These are phyloP conservation scores for Fulmarus glacialis DNA, from an alignment of 2,113 vertebrate species.

Conservation along the genomic window DNA sequence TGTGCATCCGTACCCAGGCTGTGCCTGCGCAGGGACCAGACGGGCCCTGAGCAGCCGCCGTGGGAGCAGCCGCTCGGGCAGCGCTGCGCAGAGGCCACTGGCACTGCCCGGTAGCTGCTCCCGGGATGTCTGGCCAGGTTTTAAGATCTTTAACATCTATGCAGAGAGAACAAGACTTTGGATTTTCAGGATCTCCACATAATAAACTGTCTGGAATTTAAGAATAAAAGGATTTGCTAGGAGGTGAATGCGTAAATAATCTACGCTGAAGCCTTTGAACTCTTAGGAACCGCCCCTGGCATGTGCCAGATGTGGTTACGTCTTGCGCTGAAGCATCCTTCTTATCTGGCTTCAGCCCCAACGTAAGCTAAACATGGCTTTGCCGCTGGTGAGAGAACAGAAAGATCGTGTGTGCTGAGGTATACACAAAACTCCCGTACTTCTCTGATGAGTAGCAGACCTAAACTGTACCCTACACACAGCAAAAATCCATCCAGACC, in stretches of 20 bases:
- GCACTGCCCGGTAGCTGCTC: background rate
- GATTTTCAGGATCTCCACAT: background rate
- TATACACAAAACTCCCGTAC: background rate
- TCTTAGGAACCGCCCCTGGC: slow-evolving; percentile 21
- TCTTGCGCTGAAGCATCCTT: background rate
- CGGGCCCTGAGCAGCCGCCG: rapidly evolving
- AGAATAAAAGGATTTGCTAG: slow-evolving; percentile 46
- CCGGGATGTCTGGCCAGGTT: background rate
- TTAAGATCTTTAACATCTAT: background rate
- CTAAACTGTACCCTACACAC: background rate
- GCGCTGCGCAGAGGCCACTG: background rate
- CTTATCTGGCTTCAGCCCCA: background rate
- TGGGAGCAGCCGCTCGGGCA: background rate
- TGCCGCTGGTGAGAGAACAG: background rate
- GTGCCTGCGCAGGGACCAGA: background rate
- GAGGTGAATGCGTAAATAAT: slow-evolving; percentile 42
- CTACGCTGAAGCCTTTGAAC: slow-evolving; percentile 40
- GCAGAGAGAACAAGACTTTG: background rate
- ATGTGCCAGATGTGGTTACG: slow-evolving; percentile 25
- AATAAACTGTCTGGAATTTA: slow-evolving; percentile 35
- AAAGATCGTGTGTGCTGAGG: background rate
- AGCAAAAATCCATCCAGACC: background rate
- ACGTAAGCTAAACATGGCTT: background rate
- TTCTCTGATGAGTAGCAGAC: background rate
- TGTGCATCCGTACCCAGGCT: rapidly evolving